These are phyloP conservation scores for Thecophora atra DNA, from an alignment of 2,888 invertebrate genomes.

Conservation along the genomic window DNA sequence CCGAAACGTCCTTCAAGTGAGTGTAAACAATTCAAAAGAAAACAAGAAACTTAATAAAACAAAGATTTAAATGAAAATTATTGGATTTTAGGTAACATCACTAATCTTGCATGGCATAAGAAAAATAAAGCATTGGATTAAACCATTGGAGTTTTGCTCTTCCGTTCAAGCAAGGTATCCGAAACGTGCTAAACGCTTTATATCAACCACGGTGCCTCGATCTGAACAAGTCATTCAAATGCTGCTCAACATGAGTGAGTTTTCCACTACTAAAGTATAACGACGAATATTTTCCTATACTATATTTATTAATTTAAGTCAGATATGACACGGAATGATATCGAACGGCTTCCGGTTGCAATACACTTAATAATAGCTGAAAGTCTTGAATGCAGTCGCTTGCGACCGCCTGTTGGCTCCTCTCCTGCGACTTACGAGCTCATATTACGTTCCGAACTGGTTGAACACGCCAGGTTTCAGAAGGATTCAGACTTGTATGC, in stretches of 20 bases:
- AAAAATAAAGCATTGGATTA: constrained; percentile 61
- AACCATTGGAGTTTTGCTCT: constrained; percentile 56
- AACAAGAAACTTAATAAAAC: too few species aligned
- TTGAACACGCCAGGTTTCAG: constrained; percentile 67
- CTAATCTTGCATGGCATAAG: constrained; percentile 58
- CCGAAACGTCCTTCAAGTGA: constrained; percentile 78
- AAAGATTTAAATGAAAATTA: too few species aligned
- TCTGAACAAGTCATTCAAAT: constrained; percentile 63
- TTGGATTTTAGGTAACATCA: constrained; percentile 53
- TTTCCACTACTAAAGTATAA: not conserved
- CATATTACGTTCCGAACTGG: constrained; percentile 76
- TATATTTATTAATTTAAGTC: not conserved
- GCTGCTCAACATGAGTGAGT: constrained; percentile 60
- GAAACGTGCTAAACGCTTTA: constrained; percentile 56
- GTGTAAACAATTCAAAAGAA: too few species aligned
- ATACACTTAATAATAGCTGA: constrained; percentile 75
- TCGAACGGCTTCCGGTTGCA: constrained; percentile 76
- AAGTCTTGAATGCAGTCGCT: constrained; percentile 75
- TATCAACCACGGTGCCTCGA: constrained; percentile 54
- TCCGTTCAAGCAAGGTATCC: constrained; percentile 54
- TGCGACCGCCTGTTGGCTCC: constrained; percentile 78
- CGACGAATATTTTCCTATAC: not conserved
- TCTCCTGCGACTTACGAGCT: constrained; percentile 74
- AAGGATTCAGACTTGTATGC: constrained; percentile 38
- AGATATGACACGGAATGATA: constrained; percentile 69